Base-by-base conservation (phyloP, 1,140 invertebrate species). In the Apis mellifera region DNA sequence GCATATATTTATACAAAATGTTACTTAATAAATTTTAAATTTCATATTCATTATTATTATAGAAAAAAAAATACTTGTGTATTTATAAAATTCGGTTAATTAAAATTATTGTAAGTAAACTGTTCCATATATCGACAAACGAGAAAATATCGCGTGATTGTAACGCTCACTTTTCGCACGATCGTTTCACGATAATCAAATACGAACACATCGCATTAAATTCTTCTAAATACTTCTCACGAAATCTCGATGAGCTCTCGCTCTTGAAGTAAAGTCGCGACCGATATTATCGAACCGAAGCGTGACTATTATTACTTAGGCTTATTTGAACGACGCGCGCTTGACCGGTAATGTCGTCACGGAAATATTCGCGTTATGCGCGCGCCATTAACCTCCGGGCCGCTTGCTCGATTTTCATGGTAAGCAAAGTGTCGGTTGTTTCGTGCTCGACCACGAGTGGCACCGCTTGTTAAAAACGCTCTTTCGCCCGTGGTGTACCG, bases 401-500 rank as follows among this genome's bases (percentile, higher is more conserved):
- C 60, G 12, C 50, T 55, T 5, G 15, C 59, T 55, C 83, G 59
- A 84, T 84, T 81, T 86, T 32, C 42, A 60, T 13, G 32, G 48
- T 71, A 76, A 84, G 66, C 55, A 55, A 79, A 64, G 48, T 74
- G 73, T n/a, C 68, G 72, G 23, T 73, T 59, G 48, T 80, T 69
- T 52, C 66, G 60, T 62, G 59, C 21, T 66, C 55, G 59, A 71
- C 23, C 42, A n/a, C 55, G 79, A 55, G 73, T 75, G 76, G 13
- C 54, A 59, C 32, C 55, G 42, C 54, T 68, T 65, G 65, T 55
- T 65, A 76, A 59, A 48, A 68, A 69, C 32, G 54, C 32, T 78
- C n/a, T 69, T 54, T 76, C 23, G 17, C 5, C 21, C 52, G 23
- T 26, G 23, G 19, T 19, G 9, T 62, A 23, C n/a, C 9, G 23